Evolutionary conservation across 2,113 vertebrate genomes (phyloP).

Genomic region (Calidris pugnax): DNA sequence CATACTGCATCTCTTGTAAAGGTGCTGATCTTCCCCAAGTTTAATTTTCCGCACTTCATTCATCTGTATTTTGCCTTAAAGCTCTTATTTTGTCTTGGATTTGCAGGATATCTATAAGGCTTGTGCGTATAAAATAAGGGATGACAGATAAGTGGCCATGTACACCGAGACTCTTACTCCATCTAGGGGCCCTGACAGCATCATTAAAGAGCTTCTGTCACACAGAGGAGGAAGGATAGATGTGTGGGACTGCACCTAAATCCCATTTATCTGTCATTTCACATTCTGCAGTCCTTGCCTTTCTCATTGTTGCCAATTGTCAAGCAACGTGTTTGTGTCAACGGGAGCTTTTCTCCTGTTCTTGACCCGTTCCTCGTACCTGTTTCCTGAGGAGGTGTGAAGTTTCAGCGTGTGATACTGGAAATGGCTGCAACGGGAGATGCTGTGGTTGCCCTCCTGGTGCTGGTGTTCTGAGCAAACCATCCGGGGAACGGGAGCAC

Average conservation of each 20-base stretch:
- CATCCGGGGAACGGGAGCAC: neutral
- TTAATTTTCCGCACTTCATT: slow-evolving; percentile 40
- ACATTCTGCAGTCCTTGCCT: neutral
- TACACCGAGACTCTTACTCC: slow-evolving; percentile 13
- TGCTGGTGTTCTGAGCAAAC: neutral
- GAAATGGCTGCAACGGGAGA: neutral
- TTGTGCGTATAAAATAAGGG: neutral
- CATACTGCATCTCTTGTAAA: slow-evolving; percentile 13
- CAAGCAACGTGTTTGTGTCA: neutral
- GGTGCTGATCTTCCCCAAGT: slow-evolving; percentile 13
- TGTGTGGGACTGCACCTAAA: neutral
- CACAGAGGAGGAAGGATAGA: neutral
- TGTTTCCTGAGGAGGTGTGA: neutral
- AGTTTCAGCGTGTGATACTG: neutral
- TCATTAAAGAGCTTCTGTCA: slow-evolving; percentile 1
- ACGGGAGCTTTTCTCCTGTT: neutral
- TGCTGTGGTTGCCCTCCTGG: neutral
- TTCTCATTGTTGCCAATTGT: neutral
- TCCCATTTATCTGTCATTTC: slow-evolving; percentile 1
- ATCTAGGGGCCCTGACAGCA: slow-evolving; percentile 36
- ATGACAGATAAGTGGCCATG: neutral
- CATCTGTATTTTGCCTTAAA: neutral
- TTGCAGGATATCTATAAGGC: neutral
- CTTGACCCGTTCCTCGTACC: neutral
- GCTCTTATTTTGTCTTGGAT: neutral